Percentiles rank a stretch among this genome's conserved stretches.
Evolutionary conservation across 2,888 invertebrate species (phyloP).

Genomic region (Nomada ferruginata): DNA sequence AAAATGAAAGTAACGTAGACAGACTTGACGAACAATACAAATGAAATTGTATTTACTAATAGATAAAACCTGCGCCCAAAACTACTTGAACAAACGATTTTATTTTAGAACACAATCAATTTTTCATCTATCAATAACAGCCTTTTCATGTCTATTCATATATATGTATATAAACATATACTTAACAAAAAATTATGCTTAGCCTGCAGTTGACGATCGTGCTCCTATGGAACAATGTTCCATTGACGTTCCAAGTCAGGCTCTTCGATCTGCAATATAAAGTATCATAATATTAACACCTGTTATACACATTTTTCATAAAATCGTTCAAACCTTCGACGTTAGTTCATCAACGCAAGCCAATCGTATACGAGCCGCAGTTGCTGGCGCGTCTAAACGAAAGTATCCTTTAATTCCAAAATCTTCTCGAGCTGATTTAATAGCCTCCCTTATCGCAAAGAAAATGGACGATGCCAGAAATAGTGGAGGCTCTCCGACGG

Average conservation of each 20-base stretch:
- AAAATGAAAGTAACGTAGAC: too few species aligned
- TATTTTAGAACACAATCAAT: slow-evolving; percentile 1
- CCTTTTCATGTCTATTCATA: slow-evolving; percentile 8
- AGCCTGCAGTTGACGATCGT: background rate
- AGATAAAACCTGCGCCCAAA: too few species aligned
- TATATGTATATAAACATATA: slow-evolving; percentile 11
- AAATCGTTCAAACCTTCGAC: slow-evolving; percentile 86
- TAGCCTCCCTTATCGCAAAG: slow-evolving; percentile 96
- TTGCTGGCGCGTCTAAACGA: slow-evolving; percentile 92
- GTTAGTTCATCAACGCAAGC: slow-evolving; percentile 94
- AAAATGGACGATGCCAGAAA: slow-evolving; percentile 95
- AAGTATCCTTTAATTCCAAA: slow-evolving; percentile 87
- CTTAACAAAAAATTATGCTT: background rate
- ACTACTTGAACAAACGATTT: background rate
- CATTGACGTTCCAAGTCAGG: slow-evolving; percentile 72
- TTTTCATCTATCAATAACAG: background rate
- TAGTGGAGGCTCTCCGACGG: slow-evolving; percentile 97
- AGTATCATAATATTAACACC: slow-evolving; percentile 14
- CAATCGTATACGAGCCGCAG: slow-evolving; percentile 94
- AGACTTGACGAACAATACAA: too few species aligned
- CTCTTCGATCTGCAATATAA: slow-evolving; percentile 69
- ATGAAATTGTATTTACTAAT: too few species aligned
- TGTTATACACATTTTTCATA: background rate
- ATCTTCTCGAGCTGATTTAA: slow-evolving; percentile 91
- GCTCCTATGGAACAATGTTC: slow-evolving; percentile 74